These are phyloP conservation scores for Pelmatolapia mariae DNA, from an alignment of 2,113 vertebrate genomes.

Conservation along the genomic window DNA sequence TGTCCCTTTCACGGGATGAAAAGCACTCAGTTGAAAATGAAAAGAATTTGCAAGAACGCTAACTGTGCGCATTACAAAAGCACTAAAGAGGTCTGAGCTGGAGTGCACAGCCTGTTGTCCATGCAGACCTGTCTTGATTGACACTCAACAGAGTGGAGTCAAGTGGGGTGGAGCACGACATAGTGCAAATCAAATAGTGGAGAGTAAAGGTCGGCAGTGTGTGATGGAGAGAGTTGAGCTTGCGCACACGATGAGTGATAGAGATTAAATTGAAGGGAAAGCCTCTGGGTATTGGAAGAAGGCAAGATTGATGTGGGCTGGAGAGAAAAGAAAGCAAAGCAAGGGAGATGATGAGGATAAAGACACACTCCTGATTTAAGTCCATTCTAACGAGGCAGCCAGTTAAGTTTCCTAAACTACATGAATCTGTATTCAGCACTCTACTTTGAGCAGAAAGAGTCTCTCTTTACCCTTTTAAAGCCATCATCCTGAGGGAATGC, in stretches of 20 bases:
- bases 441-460: background rate
- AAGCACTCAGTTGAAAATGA: background rate
- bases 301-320: constrained; percentile 20
- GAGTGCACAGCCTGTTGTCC: background rate
- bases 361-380: constrained; percentile 4
- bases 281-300: background rate
- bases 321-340: constrained; percentile 19
- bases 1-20: background rate
- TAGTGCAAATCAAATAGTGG: constrained; percentile 43
- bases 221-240: constrained; percentile 38
- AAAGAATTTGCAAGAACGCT: background rate
- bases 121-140: constrained; percentile 15
- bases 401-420: background rate
- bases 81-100: background rate
- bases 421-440: constrained; percentile 41
- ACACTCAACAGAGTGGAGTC: constrained; percentile 37
- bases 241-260: constrained; percentile 28
- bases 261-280: constrained; percentile 33
- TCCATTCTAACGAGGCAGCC: background rate
- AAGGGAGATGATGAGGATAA: background rate
- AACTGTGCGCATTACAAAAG: background rate
- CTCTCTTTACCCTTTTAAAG: constrained; percentile 46
- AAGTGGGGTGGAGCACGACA: constrained; percentile 39
- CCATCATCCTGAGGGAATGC: constrained; percentile 15
- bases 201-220: constrained; percentile 38